A percentile compares a stretch with the other conserved stretches of the same genome.
Evolutionary conservation across 2,888 invertebrate species (phyloP).

Genomic region (Stenolophus ochropezus): DNA sequence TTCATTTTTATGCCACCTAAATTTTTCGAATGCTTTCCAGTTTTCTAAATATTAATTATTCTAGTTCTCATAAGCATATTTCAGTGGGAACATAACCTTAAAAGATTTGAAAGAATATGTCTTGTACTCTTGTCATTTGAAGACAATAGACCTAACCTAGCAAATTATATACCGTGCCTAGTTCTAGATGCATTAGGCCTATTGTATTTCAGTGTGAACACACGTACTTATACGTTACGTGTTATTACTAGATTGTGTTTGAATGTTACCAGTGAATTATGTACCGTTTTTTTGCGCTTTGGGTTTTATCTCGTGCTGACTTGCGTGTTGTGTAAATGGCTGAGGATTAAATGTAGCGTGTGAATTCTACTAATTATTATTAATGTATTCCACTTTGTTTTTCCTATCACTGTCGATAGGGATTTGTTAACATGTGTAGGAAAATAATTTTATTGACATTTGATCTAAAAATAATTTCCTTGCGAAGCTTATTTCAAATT

Average conservation of each 20-base stretch:
- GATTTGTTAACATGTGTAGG: not conserved
- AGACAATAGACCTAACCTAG: not conserved
- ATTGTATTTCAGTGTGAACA: not conserved
- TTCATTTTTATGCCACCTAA: too few species aligned
- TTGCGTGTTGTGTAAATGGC: slow-evolving; percentile 21
- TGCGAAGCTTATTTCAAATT: too few species aligned
- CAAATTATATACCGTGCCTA: not conserved
- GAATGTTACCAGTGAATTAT: not conserved
- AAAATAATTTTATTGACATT: not conserved
- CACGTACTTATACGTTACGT: not conserved
- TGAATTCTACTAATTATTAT: slow-evolving; percentile 29
- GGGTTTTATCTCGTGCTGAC: slow-evolving; percentile 9
- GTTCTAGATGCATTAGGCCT: not conserved
- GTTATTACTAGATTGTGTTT: not conserved
- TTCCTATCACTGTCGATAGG: not conserved
- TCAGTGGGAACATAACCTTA: not conserved
- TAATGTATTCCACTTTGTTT: slow-evolving; percentile 34
- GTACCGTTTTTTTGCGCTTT: not conserved
- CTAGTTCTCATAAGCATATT: not conserved
- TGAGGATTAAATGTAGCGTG: slow-evolving; percentile 12
- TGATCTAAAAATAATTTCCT: not conserved
- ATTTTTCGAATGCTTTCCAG: too few species aligned
- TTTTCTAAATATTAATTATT: too few species aligned
- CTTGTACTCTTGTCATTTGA: not conserved
- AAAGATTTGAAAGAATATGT: not conserved